phyloP scores from a whole-genome alignment of 2,888 invertebrate genomes.

The Frankliniella fusca region DNA sequence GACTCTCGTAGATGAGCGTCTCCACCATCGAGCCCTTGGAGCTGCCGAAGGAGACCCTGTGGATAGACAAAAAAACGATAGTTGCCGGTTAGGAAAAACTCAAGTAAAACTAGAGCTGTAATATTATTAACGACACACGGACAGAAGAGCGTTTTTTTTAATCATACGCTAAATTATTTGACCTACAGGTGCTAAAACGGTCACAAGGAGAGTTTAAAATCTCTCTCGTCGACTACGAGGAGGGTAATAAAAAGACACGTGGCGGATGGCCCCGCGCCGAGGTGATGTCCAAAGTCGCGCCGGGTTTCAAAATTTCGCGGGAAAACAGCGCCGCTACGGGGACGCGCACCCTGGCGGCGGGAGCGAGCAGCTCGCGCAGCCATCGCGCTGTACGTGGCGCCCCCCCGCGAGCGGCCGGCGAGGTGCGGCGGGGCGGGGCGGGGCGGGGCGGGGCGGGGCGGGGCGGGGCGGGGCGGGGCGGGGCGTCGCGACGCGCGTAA shows the following conservation, averaged over 20 bases:
- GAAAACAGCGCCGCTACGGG: constrained; percentile 34
- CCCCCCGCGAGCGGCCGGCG: constrained; percentile 34
- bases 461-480: constrained; percentile 7
- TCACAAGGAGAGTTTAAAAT: too few species aligned
- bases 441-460: constrained; percentile 29
- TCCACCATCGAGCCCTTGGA: constrained; percentile 94
- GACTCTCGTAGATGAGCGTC: constrained; percentile 83
- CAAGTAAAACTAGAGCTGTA: too few species aligned
- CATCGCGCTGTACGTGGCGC: constrained; percentile 28
- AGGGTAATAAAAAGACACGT: too few species aligned
- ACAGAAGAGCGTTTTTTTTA: too few species aligned
- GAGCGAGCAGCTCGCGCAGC: not conserved
- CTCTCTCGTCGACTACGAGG: too few species aligned
- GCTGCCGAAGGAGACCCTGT: constrained; percentile 88
- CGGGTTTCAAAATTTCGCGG: constrained; percentile 44
- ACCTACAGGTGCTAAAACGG: too few species aligned
- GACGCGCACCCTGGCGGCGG: not conserved
- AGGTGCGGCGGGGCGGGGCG: constrained; percentile 35
- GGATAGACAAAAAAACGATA: constrained; percentile 42
- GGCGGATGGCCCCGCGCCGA: too few species aligned
- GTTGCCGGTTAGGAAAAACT: too few species aligned
- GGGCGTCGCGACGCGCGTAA: not conserved
- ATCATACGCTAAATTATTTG: too few species aligned
- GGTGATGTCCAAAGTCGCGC: constrained; percentile 37
- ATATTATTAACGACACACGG: too few species aligned